Percentiles rank a stretch among this genome's conserved stretches.
Evolutionary conservation across 2,888 invertebrate genomes (phyloP).

Genomic region (Allacma fusca): DNA sequence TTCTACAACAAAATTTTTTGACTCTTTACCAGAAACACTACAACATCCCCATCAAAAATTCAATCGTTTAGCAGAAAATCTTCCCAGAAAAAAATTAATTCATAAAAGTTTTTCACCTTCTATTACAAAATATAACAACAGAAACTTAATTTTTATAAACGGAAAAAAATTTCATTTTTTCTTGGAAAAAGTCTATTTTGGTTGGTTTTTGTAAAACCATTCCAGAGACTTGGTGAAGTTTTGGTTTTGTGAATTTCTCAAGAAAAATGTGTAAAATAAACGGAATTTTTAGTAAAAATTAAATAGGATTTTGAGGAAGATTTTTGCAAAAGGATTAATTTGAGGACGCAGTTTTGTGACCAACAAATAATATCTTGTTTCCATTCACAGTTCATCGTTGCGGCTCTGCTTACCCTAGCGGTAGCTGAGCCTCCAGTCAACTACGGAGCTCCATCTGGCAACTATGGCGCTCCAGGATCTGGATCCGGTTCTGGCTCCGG

Average conservation of each 20-base stretch:
- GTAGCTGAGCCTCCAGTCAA: slow-evolving; percentile 37
- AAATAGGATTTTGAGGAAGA: not conserved
- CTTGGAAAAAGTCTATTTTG: not conserved
- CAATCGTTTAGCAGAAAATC: no score
- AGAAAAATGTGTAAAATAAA: not conserved
- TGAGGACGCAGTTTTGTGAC: no score
- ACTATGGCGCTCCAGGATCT: slow-evolving; percentile 35
- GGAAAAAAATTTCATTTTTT: not conserved
- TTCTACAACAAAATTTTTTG: not conserved
- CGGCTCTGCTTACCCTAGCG: slow-evolving; percentile 38
- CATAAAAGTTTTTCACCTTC: no score
- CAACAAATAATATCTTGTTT: not conserved
- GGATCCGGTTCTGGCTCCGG: slow-evolving; percentile 25
- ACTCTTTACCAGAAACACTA: no score
- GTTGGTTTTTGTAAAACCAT: no score
- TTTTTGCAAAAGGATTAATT: not conserved
- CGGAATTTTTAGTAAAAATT: not conserved
- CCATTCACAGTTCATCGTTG: slow-evolving; percentile 37
- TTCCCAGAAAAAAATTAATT: no score
- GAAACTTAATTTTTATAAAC: no score
- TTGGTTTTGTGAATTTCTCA: not conserved
- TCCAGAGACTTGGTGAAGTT: not conserved
- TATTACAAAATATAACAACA: no score
- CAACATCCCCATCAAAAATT: no score
- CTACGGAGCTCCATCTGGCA: slow-evolving; percentile 30